These are phyloP conservation scores for Lithophane semibrunnea DNA, from an alignment of 2,888 invertebrate genomes.

Conservation along the genomic window DNA sequence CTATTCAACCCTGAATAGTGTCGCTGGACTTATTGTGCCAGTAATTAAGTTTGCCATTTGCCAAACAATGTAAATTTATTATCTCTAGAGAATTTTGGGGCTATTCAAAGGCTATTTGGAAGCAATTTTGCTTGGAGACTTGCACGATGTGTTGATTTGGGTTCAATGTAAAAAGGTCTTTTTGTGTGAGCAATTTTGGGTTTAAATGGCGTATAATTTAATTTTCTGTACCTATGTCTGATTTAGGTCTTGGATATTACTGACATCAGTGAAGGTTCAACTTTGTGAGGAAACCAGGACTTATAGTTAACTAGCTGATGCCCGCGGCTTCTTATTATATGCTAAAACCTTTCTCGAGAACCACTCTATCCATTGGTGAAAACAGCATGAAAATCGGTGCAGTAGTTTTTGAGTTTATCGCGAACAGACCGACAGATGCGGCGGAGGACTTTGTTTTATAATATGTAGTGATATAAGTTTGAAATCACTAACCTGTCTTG, in stretches of 20 bases:
- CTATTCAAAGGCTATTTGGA: conserved; percentile 34
- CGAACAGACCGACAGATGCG: too few relatives aligned
- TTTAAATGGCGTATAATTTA: conserved; percentile 43
- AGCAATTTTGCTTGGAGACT: conserved; percentile 35
- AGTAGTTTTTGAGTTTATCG: too few relatives aligned
- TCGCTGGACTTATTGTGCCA: conserved; percentile 73
- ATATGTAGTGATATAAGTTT: too few relatives aligned
- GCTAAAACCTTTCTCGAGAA: too few relatives aligned
- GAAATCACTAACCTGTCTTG: too few relatives aligned
- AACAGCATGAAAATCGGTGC: too few relatives aligned
- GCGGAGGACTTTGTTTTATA: too few relatives aligned
- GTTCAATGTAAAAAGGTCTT: conserved; percentile 40
- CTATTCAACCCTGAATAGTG: conserved; percentile 77
- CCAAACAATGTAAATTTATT: conserved; percentile 68
- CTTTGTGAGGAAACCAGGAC: background rate
- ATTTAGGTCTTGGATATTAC: background rate
- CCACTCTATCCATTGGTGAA: too few relatives aligned
- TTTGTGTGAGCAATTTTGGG: conserved; percentile 36
- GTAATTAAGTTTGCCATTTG: conserved; percentile 79
- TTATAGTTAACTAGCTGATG: too few relatives aligned
- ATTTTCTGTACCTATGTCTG: conserved; percentile 30
- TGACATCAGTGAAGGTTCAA: background rate
- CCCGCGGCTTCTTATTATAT: too few relatives aligned
- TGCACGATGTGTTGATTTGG: conserved; percentile 56
- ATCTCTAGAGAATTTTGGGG: conserved; percentile 43